phyloP scores from a whole-genome alignment of 2,888 invertebrate species.

The Himalopsyche kuldschensis region DNA sequence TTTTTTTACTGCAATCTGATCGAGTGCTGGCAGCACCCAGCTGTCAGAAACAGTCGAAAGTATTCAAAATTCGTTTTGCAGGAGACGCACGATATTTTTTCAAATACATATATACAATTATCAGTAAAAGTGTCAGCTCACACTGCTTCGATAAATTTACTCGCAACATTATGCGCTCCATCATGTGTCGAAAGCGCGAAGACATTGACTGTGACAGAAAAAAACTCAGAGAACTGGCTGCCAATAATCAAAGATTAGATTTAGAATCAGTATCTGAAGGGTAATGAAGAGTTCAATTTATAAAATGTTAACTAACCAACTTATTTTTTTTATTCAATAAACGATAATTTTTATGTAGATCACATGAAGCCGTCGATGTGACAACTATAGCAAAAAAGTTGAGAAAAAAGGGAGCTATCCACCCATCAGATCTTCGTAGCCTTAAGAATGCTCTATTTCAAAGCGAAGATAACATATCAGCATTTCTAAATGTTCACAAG shows the following conservation, averaged over 20 bases:
- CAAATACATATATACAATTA: too few relatives aligned
- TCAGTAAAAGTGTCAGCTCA: too few relatives aligned
- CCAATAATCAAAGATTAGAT: background rate
- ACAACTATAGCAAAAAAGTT: conserved; percentile 47
- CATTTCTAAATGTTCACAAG: conserved; percentile 49
- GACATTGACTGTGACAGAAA: background rate
- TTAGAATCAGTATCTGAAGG: background rate
- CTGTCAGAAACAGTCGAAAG: background rate
- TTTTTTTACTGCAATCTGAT: too few relatives aligned
- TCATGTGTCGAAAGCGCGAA: background rate
- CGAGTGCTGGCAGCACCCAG: too few relatives aligned
- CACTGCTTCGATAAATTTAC: too few relatives aligned
- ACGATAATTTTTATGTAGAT: background rate
- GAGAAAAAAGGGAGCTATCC: conserved; percentile 48
- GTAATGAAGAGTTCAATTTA: background rate
- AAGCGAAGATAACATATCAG: conserved; percentile 47
- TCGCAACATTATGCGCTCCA: background rate
- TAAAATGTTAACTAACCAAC: background rate
- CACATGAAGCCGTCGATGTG: conserved; percentile 39
- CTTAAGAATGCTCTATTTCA: conserved; percentile 52
- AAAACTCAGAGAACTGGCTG: background rate
- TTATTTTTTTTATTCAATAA: background rate
- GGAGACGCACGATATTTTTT: too few relatives aligned
- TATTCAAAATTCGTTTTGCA: background rate
- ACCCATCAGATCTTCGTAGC: conserved; percentile 45